These are phyloP conservation scores for Sitta europaea DNA, from an alignment of 2,113 vertebrate species.

Conservation along the genomic window DNA sequence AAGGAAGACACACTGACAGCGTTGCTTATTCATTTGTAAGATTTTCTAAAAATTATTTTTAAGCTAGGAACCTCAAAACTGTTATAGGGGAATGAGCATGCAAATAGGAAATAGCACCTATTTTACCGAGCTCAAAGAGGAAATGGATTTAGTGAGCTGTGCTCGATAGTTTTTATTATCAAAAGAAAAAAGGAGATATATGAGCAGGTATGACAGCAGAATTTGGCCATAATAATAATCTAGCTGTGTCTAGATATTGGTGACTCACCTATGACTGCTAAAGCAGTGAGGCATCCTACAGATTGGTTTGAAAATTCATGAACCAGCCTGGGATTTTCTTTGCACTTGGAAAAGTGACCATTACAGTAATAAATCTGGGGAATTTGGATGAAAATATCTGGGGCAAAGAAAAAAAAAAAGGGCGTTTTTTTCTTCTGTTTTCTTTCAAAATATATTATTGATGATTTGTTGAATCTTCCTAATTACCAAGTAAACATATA, in stretches of 20 bases:
- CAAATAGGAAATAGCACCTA: neutral
- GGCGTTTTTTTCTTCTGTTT: neutral
- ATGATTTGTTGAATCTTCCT: constrained; percentile 52
- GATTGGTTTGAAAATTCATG: neutral
- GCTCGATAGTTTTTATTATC: neutral
- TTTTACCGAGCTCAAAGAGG: neutral
- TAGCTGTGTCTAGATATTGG: neutral
- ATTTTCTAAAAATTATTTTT: neutral
- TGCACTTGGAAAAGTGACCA: accelerated
- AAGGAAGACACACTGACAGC: neutral
- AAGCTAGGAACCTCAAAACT: neutral
- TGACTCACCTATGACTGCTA: neutral
- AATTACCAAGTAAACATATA: constrained; percentile 64
- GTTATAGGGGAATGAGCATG: accelerated
- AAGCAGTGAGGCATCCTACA: neutral
- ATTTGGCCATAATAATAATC: neutral
- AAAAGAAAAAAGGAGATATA: neutral
- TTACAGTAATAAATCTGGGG: neutral
- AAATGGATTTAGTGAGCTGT: neutral
- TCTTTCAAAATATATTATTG: constrained; percentile 58
- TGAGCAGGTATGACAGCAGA: neutral
- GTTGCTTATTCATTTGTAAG: neutral
- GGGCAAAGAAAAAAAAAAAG: accelerated
- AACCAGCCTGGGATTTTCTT: neutral
- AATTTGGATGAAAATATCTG: neutral